Evolutionary conservation across 2,888 invertebrate species (phyloP).

Genomic region (Girardia tigrina): DNA sequence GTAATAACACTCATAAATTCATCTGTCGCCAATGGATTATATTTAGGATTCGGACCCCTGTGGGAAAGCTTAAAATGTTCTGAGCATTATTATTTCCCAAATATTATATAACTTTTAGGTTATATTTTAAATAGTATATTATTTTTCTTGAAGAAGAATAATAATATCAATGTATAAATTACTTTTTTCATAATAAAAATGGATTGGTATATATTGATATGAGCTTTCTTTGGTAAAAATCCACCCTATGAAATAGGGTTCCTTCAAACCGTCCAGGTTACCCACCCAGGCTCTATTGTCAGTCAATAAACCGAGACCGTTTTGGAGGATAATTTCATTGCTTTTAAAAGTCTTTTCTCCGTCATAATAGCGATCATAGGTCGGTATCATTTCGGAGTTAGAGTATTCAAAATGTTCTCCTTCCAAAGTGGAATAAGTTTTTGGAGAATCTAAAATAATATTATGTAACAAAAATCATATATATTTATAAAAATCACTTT

Average conservation of each 20-base stretch:
- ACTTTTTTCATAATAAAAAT: not conserved
- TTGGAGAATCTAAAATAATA: slow-evolving; percentile 1
- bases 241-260: not conserved
- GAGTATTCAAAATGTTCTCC: not conserved
- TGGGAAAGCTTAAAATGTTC: no score
- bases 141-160: no score
- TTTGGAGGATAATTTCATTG: not conserved
- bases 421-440: not conserved
- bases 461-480: no score
- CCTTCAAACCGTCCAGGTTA: not conserved
- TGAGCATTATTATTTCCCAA: no score
- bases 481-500: no score
- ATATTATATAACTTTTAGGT: no score
- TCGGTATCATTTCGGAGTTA: not conserved
- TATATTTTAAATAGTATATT: no score
- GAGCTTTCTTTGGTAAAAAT: not conserved
- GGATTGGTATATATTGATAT: not conserved
- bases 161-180: no score
- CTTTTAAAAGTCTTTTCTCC: not conserved
- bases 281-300: not conserved
- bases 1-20: no score
- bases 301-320: not conserved
- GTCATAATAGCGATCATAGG: not conserved
- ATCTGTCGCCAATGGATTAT: no score
- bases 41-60: no score